Percentiles rank a stretch among this genome's conserved stretches.
These are phyloP conservation scores for Drosophila hamatofila DNA, from an alignment of 2,888 invertebrate species.

Conservation along the genomic window DNA sequence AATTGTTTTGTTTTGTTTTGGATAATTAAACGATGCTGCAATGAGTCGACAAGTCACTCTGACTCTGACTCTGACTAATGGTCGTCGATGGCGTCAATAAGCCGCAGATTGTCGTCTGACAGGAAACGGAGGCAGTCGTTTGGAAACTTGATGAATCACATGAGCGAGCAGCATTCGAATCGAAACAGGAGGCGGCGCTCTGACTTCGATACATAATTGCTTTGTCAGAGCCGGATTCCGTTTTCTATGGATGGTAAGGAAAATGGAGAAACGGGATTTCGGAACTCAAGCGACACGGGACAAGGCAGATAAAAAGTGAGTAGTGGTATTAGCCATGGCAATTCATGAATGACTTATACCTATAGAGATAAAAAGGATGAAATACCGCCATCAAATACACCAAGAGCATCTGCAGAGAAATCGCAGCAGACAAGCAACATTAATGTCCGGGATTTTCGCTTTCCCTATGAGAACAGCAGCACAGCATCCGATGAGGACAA, in stretches of 20 bases:
- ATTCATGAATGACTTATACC: not conserved
- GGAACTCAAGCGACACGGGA: not conserved
- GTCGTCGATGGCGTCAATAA: constrained; percentile 34
- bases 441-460: not conserved
- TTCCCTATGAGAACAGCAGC: not conserved
- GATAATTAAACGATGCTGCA: constrained; percentile 25
- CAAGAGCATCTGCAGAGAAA: not conserved
- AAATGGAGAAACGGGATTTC: constrained; percentile 6
- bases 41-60: constrained; percentile 20
- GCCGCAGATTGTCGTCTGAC: constrained; percentile 23
- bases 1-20: no score
- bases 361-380: not conserved
- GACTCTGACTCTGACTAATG: constrained; percentile 25
- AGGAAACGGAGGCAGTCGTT: constrained; percentile 20
- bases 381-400: not conserved
- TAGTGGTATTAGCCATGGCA: not conserved
- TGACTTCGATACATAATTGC: constrained; percentile 4
- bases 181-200: constrained; percentile 47
- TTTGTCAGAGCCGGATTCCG: not conserved
- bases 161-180: not conserved
- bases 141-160: constrained; percentile 52
- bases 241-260: constrained; percentile 1
- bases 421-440: constrained; percentile 16
- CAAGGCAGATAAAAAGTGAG: not conserved
- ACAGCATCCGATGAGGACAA: not conserved